Conservation (phyloP, 2,113 vertebrate species). For the Chrysemys picta region DNA sequence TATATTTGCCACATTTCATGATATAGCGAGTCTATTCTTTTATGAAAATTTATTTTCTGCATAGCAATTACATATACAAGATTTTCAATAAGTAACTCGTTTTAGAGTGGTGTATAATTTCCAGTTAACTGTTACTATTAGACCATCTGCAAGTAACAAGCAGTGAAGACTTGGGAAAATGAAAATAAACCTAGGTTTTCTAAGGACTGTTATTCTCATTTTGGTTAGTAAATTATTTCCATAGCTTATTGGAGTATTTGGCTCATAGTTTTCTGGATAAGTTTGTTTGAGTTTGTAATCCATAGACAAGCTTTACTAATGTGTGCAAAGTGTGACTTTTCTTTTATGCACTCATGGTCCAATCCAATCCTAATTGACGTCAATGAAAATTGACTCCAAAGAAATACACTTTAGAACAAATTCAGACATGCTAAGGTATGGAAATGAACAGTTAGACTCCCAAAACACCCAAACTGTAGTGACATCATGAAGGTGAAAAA, state of each 20-base stretch:
- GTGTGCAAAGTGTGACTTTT: background rate
- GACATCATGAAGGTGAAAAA: background rate
- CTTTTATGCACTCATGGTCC: background rate
- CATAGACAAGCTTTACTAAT: background rate
- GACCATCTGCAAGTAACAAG: background rate
- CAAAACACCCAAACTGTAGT: background rate
- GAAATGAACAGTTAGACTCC: background rate
- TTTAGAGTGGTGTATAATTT: background rate
- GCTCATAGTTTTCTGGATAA: background rate
- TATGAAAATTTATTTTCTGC: background rate
- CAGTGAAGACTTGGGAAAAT: background rate
- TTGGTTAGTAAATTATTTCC: background rate
- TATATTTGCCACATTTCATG: background rate
- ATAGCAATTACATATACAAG: background rate
- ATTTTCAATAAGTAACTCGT: background rate
- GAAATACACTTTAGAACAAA: background rate
- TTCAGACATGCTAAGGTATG: background rate
- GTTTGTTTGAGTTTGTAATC: background rate
- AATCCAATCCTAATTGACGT: background rate
- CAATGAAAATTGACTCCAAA: background rate
- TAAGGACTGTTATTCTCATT: background rate
- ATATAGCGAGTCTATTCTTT: background rate
- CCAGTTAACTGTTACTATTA: background rate
- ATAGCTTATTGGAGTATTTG: background rate
- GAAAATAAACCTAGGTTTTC: background rate